A percentile compares a stretch with the other conserved stretches of the same genome.
phyloP scores from a whole-genome alignment of 1,140 invertebrate species.

The Ceratina australensis region DNA sequence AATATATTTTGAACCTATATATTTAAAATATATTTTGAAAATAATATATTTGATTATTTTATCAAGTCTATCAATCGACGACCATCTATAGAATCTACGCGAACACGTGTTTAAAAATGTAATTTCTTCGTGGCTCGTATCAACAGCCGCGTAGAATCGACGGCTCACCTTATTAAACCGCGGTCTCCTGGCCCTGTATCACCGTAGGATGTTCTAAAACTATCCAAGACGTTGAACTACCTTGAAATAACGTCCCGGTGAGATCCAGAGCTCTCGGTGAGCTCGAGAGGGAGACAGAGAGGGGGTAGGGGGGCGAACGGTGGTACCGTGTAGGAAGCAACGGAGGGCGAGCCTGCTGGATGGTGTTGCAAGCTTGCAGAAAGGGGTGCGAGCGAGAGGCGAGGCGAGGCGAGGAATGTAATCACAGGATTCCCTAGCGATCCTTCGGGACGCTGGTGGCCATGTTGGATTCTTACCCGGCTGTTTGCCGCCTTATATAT shows the following conservation, averaged over 20 bases:
- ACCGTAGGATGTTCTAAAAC: constrained; percentile 70
- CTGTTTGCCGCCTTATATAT: constrained; percentile 64
- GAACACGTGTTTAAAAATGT: too few species aligned
- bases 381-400: constrained; percentile 43
- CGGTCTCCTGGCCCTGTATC: constrained; percentile 20
- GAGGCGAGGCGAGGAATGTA: constrained; percentile 65
- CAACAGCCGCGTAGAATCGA: too few species aligned
- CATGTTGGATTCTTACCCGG: constrained; percentile 72
- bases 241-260: constrained; percentile 57
- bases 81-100: too few species aligned
- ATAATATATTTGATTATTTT: too few species aligned
- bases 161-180: neutral
- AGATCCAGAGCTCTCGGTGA: constrained; percentile 27
- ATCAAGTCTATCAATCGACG: too few species aligned
- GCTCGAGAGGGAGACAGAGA: too few species aligned
- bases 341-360: constrained; percentile 39
- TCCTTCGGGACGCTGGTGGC: constrained; percentile 70
- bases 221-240: constrained; percentile 69
- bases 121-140: too few species aligned
- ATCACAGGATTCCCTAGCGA: constrained; percentile 72
- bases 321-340: constrained; percentile 64
- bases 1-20: too few species aligned
- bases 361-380: constrained; percentile 32
- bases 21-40: too few species aligned
- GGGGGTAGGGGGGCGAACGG: too few species aligned